A percentile compares a stretch with the other conserved stretches of the same genome.
Evolutionary conservation across 2,888 invertebrate genomes (phyloP).

Genomic region (Diadromus collaris): DNA sequence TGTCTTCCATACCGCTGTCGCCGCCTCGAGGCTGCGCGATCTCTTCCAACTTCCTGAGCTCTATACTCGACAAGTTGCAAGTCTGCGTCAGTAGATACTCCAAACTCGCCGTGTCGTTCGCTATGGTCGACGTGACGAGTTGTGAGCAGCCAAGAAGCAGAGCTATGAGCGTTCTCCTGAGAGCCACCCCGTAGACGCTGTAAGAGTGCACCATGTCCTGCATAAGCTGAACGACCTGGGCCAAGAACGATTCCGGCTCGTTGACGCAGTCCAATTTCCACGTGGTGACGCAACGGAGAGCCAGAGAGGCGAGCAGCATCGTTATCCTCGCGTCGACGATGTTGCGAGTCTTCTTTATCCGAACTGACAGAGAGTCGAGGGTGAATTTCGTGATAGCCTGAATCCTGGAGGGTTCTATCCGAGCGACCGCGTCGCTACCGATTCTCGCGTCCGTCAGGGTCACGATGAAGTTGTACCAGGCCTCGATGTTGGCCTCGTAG

Average conservation of each 20-base stretch:
- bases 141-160: conserved; percentile 74
- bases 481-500: conserved; percentile 77
- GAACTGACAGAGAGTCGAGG: conserved; percentile 71
- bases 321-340: conserved; percentile 70
- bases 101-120: conserved; percentile 70
- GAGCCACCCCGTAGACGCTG: conserved; percentile 71
- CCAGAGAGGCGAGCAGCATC: conserved; percentile 75
- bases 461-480: conserved; percentile 78
- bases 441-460: conserved; percentile 76
- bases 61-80: conserved; percentile 73
- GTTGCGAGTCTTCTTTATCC: conserved; percentile 69
- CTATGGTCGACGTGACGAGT: conserved; percentile 71
- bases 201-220: conserved; percentile 76
- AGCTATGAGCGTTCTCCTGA: conserved; percentile 75
- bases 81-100: conserved; percentile 76
- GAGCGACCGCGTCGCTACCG: conserved; percentile 54
- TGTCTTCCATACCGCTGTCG: background rate
- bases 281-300: conserved; percentile 74
- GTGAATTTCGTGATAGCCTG: conserved; percentile 71
- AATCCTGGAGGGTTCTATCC: conserved; percentile 49
- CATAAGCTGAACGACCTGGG: conserved; percentile 71
- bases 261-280: conserved; percentile 75
- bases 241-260: conserved; percentile 67
- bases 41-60: conserved; percentile 75
- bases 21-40: conserved; percentile 63